phyloP scores from a whole-genome alignment of 2,113 vertebrate species.

The Lipotes vexillifer region DNA sequence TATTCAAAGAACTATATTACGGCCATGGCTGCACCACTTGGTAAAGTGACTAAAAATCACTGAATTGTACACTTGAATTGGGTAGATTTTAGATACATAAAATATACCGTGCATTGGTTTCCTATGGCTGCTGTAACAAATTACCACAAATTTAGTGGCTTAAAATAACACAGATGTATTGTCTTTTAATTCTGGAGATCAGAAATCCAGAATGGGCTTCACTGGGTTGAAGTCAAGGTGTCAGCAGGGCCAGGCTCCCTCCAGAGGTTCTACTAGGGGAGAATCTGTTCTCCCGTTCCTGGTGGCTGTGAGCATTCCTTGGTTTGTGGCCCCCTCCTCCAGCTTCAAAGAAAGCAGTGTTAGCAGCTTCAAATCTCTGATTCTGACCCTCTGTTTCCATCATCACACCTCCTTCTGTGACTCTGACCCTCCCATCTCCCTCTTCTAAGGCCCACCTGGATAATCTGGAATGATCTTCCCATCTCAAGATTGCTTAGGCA shows the following conservation, averaged over 20 bases:
- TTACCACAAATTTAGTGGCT: background rate
- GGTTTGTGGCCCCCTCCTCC: background rate
- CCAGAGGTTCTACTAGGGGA: fast-evolving
- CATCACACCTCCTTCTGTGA: background rate
- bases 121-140: background rate
- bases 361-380: background rate
- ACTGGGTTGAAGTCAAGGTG: background rate
- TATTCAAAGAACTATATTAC: background rate
- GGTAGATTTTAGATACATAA: background rate
- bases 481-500: background rate
- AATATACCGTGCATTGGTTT: background rate
- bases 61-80: background rate
- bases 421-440: background rate
- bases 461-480: background rate
- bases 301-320: fast-evolving
- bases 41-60: background rate
- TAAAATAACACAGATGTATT: background rate
- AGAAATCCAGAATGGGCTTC: background rate
- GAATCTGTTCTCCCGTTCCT: fast-evolving
- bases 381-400: background rate
- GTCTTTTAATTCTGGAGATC: background rate
- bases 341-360: background rate
- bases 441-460: background rate
- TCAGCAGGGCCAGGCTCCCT: background rate
- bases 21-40: background rate